Base-by-base conservation (phyloP, 2,888 invertebrate genomes). In the Yponomeuta sedellus region DNA sequence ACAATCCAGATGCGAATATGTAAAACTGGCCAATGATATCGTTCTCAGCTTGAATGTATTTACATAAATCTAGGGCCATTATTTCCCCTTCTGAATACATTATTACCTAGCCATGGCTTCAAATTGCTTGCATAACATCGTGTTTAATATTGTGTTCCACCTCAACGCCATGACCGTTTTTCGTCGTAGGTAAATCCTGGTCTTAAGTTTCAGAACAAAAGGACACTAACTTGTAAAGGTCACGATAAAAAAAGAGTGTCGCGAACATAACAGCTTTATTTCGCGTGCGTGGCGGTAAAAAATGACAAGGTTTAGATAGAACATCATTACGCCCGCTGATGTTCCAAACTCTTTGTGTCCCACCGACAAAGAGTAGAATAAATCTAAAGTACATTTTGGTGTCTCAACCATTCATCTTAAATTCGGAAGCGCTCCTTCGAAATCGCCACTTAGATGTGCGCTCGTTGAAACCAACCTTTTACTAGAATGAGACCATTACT, bases 401-500 rank as follows among this genome's bases (percentile, higher is more conserved):
- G 44, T 12, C 44, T 52, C 12, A 52, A 52, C 44, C 2, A 52
- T 52, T 52, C 44, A 52, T 52, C 44, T 52, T 12, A 52, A 52
- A 52, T 52, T 52, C 44, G 44, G 44, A 1, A 16, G 44, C 44
- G 5, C 44, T 52, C 44, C 16, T 2, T 16, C 44, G 44, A 52
- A 52, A 52, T 52, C 44, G 44, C 44, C 44, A 52, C 44, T 52
- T 52, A 12, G 44, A 52, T 52, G 44, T 52, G 44, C 16, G 44
- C 44, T 52, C 44, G 44, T 52, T 52, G 44, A 52, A 52, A 52
- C 44, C 44, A 16, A 52, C 44, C 44, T 52, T 52, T 52, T 52
- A 52, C 44, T 52, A 52, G 44, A 52, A 52, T 52, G 44, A 52
- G 44, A 52, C 44, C 44, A 52, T 52, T 52, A 52, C 44, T 52